Evolutionary conservation across 2,888 invertebrate genomes (phyloP).

Genomic region (Troilus luridus): DNA sequence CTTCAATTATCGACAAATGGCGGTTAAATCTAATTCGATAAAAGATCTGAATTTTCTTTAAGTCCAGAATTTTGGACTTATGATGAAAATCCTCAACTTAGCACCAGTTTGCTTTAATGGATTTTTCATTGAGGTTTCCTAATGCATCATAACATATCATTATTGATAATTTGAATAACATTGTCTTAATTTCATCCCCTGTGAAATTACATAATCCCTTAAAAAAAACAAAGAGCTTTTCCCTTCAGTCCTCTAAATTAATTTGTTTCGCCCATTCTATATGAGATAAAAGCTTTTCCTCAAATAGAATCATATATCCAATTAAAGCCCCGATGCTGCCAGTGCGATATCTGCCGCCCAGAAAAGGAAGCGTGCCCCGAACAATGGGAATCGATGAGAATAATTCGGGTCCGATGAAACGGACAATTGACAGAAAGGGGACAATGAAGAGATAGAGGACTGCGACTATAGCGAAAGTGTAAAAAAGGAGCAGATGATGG

Average conservation of each 20-base stretch:
- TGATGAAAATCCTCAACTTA: too few relatives aligned
- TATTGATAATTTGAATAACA: too few relatives aligned
- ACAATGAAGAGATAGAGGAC: constrained; percentile 31
- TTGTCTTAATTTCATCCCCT: too few relatives aligned
- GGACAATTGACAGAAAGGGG: constrained; percentile 37
- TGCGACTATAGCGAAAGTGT: not conserved
- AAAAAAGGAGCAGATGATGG: constrained; percentile 41
- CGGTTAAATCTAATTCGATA: too few relatives aligned
- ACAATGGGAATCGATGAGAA: constrained; percentile 23
- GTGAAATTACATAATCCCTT: too few relatives aligned
- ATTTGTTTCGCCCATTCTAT: not conserved
- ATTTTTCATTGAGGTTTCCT: too few relatives aligned
- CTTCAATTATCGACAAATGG: too few relatives aligned
- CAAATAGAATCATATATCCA: not conserved
- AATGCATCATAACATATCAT: too few relatives aligned
- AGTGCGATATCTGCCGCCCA: not conserved
- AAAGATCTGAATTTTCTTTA: too few relatives aligned
- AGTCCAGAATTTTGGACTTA: too few relatives aligned
- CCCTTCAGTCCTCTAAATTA: not conserved
- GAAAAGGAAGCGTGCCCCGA: not conserved
- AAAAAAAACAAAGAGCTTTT: not conserved
- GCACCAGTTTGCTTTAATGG: too few relatives aligned
- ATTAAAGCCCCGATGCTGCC: not conserved
- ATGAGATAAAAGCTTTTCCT: not conserved
- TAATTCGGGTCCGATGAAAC: constrained; percentile 19